phyloP scores from a whole-genome alignment of 2,113 vertebrate genomes.

The Gracilinanus agilis region DNA sequence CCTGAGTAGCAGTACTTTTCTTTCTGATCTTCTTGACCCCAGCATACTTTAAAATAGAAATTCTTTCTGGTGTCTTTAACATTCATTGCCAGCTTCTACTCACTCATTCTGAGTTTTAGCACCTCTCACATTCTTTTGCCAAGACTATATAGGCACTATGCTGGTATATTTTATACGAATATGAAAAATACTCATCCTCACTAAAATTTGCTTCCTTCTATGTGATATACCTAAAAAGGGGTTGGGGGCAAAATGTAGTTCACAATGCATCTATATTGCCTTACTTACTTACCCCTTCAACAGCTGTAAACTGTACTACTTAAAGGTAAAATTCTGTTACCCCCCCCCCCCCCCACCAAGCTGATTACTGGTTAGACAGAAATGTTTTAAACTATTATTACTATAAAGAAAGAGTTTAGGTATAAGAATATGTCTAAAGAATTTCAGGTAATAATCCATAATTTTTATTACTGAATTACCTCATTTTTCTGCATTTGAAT shows the following conservation, averaged over 20 bases:
- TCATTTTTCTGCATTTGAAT: not conserved
- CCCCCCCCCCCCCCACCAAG: not conserved
- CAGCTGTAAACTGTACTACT: not conserved
- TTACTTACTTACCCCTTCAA: accelerated
- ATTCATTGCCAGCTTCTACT: not conserved
- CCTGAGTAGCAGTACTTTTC: too few relatives aligned
- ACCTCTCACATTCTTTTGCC: not conserved
- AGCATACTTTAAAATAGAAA: not conserved
- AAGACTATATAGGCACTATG: too few relatives aligned
- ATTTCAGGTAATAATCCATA: not conserved
- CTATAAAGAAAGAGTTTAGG: not conserved
- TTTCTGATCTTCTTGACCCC: too few relatives aligned
- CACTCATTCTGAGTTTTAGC: not conserved
- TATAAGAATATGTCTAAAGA: constrained; percentile 37
- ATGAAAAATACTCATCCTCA: not conserved
- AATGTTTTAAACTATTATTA: constrained; percentile 48
- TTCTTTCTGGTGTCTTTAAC: not conserved
- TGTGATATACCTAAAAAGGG: not conserved
- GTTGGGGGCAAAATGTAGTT: not conserved
- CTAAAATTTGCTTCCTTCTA: not conserved
- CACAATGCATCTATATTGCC: not conserved
- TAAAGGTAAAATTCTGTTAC: not conserved
- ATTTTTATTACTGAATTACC: constrained; percentile 19
- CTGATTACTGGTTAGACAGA: constrained; percentile 55
- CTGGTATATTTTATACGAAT: not conserved